phyloP scores from a whole-genome alignment of 2,113 vertebrate genomes.

The Eleginops maclovinus region DNA sequence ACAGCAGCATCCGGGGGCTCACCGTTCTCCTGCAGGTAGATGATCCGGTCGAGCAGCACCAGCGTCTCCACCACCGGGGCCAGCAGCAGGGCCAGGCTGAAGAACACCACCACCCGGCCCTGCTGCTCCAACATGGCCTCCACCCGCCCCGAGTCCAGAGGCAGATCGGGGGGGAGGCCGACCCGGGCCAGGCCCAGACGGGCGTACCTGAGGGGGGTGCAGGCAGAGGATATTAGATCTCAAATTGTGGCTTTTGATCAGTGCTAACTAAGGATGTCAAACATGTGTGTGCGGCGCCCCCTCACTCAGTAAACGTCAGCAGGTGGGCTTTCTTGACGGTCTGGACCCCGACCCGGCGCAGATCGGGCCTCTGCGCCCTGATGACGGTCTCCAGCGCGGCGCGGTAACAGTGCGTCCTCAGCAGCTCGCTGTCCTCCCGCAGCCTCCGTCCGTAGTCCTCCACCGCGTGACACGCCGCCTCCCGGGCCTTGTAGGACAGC shows the following conservation, averaged over 20 bases:
- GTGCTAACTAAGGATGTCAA: not conserved
- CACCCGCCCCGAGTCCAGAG: slow-evolving; percentile 73
- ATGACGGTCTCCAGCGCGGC: slow-evolving; percentile 89
- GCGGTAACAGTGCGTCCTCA: slow-evolving; percentile 90
- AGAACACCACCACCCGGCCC: slow-evolving; percentile 89
- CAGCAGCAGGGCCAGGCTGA: slow-evolving; percentile 89
- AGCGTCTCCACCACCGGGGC: slow-evolving; percentile 92
- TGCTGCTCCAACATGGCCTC: slow-evolving; percentile 85
- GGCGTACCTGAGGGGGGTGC: slow-evolving; percentile 84
- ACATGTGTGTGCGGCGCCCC: not conserved
- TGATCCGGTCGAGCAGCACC: slow-evolving; percentile 91
- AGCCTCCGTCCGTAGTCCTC: slow-evolving; percentile 88
- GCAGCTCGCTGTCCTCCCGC: slow-evolving; percentile 55
- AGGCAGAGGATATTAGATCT: not conserved
- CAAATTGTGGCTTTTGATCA: not conserved
- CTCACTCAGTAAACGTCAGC: slow-evolving; percentile 90
- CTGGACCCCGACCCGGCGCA: slow-evolving; percentile 87
- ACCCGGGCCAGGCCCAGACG: slow-evolving; percentile 85
- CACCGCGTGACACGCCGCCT: slow-evolving; percentile 91
- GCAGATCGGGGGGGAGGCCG: slow-evolving; percentile 81
- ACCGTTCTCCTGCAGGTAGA: slow-evolving; percentile 94
- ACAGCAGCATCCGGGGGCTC: not conserved
- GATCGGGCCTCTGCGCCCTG: slow-evolving; percentile 73
- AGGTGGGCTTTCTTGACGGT: slow-evolving; percentile 86
- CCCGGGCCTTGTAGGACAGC: slow-evolving; percentile 91